Evolutionary conservation across 2,113 vertebrate genomes (phyloP).

Genomic region (Podocnemis expansa): DNA sequence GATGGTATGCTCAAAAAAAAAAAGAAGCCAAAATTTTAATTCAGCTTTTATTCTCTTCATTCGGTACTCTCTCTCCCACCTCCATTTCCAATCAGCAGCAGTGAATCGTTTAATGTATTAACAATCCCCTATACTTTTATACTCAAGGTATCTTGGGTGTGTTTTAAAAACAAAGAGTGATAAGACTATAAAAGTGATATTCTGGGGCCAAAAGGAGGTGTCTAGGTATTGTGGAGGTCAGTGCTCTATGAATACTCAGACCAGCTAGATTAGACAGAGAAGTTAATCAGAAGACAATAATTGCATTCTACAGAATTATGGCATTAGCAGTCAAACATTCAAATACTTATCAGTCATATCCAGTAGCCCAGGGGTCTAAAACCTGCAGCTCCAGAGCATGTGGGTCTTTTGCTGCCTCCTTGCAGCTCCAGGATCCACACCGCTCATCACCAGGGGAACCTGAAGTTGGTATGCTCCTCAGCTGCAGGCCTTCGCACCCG

Average conservation of each 20-base stretch:
- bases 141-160: not conserved
- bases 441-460: too few relatives aligned
- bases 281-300: not conserved
- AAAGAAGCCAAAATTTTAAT: too few relatives aligned
- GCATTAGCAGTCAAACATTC: not conserved
- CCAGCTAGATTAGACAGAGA: not conserved
- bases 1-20: not conserved
- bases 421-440: too few relatives aligned
- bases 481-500: too few relatives aligned
- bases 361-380: too few relatives aligned
- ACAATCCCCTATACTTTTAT: not conserved
- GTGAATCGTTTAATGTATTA: too few relatives aligned
- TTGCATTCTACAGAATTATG: not conserved
- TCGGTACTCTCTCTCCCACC: too few relatives aligned
- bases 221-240: not conserved
- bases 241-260: not conserved
- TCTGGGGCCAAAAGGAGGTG: not conserved
- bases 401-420: too few relatives aligned
- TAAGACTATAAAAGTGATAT: not conserved
- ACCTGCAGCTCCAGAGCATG: too few relatives aligned
- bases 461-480: too few relatives aligned
- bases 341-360: not conserved
- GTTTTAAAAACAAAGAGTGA: not conserved
- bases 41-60: too few relatives aligned
- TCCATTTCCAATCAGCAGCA: too few relatives aligned